Percentiles rank a stretch among this genome's conserved stretches.
Evolutionary conservation across 2,888 invertebrate species (phyloP).

Genomic region (Scotopteryx bipunctaria): DNA sequence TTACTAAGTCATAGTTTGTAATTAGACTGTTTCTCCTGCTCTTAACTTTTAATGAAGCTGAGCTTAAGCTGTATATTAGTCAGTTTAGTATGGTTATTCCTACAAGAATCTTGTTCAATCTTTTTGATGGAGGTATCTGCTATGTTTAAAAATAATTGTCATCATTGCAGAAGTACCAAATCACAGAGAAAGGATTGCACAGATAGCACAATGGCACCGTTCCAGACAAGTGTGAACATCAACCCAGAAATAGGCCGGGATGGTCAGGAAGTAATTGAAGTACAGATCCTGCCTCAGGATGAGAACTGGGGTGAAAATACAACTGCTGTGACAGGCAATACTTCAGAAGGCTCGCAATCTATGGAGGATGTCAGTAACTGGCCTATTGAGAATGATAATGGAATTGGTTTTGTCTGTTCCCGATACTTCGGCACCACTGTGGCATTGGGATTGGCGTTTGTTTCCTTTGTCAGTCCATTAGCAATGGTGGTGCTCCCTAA

Average conservation of each 20-base stretch:
- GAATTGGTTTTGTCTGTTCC: constrained; percentile 89
- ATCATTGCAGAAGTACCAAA: constrained; percentile 83
- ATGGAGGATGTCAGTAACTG: constrained; percentile 95
- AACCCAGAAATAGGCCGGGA: constrained; percentile 89
- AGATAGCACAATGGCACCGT: constrained; percentile 90
- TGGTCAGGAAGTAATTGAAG: constrained; percentile 96
- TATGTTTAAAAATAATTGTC: neutral
- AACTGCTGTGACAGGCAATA: constrained; percentile 97
- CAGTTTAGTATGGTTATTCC: neutral
- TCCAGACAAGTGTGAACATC: constrained; percentile 93
- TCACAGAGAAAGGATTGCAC: constrained; percentile 85
- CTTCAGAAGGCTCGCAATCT: constrained; percentile 97
- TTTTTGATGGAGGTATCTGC: no score
- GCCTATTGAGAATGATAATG: constrained; percentile 89
- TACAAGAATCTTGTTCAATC: constrained; percentile 17
- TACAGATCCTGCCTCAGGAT: constrained; percentile 97
- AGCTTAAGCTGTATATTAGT: neutral
- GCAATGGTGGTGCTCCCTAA: constrained; percentile 98
- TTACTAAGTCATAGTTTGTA: neutral
- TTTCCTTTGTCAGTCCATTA: constrained; percentile 95
- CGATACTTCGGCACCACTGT: constrained; percentile 92
- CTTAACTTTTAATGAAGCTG: neutral
- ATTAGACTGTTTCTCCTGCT: neutral
- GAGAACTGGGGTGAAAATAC: constrained; percentile 99
- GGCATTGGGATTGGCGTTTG: constrained; percentile 89